These are phyloP conservation scores for Peromyscus eremicus DNA, from an alignment of 2,797 vertebrate genomes.

Conservation along the genomic window DNA sequence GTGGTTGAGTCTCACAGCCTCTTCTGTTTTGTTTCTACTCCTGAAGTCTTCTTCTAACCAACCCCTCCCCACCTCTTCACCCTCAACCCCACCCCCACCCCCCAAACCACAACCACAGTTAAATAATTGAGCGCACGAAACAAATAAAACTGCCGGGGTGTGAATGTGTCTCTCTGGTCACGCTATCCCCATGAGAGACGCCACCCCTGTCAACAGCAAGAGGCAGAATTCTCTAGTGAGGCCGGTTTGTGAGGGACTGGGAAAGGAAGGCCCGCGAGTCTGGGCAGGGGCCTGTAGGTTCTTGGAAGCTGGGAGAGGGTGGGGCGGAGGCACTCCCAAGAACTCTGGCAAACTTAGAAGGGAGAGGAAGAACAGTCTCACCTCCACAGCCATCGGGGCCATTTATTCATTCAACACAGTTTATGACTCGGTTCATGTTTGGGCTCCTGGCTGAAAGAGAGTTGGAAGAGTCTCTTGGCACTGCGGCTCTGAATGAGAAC, in stretches of 20 bases:
- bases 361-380: slow-evolving; percentile 53
- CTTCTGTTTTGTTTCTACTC: slow-evolving; percentile 44
- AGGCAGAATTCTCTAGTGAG: not conserved
- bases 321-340: slow-evolving; percentile 49
- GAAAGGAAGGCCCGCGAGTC: not conserved
- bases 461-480: not conserved
- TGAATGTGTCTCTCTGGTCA: slow-evolving; percentile 70
- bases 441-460: not conserved
- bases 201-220: not conserved
- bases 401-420: slow-evolving; percentile 22
- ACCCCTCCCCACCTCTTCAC: slow-evolving; percentile 51
- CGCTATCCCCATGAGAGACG: slow-evolving; percentile 15
- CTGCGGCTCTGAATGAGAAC: not conserved
- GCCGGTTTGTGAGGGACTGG: not conserved
- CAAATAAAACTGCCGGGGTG: slow-evolving; percentile 66
- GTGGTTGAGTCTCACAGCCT: slow-evolving; percentile 34
- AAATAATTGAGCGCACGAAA: slow-evolving; percentile 66
- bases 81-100: not conserved
- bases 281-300: slow-evolving; percentile 42
- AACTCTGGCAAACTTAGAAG: slow-evolving; percentile 62
- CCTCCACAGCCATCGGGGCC: not conserved
- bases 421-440: slow-evolving; percentile 21
- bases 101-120: slow-evolving; percentile 69
- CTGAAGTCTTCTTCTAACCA: slow-evolving; percentile 29
- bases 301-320: slow-evolving; percentile 46